A percentile compares a stretch with the other conserved stretches of the same genome.
Evolutionary conservation across 2,797 vertebrate genomes (phyloP).

Genomic region (Chaetodon trifasciatus): DNA sequence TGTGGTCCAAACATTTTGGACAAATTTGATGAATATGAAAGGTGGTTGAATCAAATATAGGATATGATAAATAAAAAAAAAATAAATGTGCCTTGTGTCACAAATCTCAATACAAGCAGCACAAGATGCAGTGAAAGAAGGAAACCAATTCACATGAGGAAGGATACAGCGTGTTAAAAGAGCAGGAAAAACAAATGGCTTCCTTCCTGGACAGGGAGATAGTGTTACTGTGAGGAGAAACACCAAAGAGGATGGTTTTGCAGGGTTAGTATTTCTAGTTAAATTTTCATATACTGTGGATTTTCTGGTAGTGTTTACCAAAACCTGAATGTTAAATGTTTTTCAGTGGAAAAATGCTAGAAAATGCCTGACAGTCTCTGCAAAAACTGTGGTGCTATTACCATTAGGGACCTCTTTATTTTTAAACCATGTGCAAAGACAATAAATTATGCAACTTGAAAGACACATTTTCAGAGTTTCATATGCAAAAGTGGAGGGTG

Average conservation of each 20-base stretch:
- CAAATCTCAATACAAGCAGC: neutral
- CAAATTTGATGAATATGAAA: neutral
- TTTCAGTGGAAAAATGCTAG: no score
- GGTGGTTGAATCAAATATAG: neutral
- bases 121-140: neutral
- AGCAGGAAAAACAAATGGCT: neutral
- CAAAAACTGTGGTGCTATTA: neutral
- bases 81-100: neutral
- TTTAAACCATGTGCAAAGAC: neutral
- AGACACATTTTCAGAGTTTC: neutral
- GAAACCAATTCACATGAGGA: neutral
- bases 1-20: neutral
- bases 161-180: neutral
- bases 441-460: slow-evolving; percentile 5
- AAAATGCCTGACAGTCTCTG: no score
- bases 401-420: neutral
- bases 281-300: neutral
- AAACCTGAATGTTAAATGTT: neutral
- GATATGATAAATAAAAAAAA: no score
- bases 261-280: no score
- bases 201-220: neutral
- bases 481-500: neutral
- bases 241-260: neutral
- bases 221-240: neutral
- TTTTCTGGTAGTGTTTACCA: neutral